These are phyloP conservation scores for Hyles lineata DNA, from an alignment of 2,888 invertebrate species.

Conservation along the genomic window DNA sequence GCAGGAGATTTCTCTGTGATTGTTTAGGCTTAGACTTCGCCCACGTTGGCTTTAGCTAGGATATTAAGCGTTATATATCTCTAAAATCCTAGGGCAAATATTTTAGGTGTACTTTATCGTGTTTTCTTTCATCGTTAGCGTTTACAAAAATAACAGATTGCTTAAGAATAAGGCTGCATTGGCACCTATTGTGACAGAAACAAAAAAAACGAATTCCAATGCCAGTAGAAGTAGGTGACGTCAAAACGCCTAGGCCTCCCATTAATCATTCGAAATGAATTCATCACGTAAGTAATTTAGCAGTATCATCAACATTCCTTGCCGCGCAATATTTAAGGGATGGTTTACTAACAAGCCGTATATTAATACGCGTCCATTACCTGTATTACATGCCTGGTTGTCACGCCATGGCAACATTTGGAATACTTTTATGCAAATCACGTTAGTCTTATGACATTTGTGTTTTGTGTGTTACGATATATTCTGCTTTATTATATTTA, in stretches of 20 bases:
- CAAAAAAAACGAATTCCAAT: too few relatives aligned
- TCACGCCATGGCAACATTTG: conserved; percentile 18
- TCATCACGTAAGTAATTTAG: not conserved
- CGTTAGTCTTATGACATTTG: not conserved
- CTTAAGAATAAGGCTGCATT: too few relatives aligned
- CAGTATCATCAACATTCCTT: conserved; percentile 9
- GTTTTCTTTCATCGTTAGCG: too few relatives aligned
- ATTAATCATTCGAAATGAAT: not conserved
- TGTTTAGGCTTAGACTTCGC: too few relatives aligned
- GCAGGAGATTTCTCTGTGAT: too few relatives aligned
- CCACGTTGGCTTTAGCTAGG: too few relatives aligned
- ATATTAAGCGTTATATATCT: too few relatives aligned
- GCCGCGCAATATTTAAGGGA: not conserved
- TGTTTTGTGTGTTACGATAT: not conserved
- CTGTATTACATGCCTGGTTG: conserved; percentile 15
- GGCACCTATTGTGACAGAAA: too few relatives aligned
- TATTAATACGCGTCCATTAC: conserved; percentile 2
- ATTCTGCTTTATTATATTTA: not conserved
- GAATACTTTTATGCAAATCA: not conserved
- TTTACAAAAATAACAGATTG: too few relatives aligned
- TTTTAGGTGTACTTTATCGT: too few relatives aligned
- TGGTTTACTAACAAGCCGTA: conserved; percentile 13
- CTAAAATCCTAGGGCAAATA: too few relatives aligned
- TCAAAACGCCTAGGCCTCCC: not conserved
- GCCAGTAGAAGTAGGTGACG: too few relatives aligned